Base-by-base conservation (phyloP, 1,140 invertebrate genomes). In the Holcopasites calliopsidis region DNA sequence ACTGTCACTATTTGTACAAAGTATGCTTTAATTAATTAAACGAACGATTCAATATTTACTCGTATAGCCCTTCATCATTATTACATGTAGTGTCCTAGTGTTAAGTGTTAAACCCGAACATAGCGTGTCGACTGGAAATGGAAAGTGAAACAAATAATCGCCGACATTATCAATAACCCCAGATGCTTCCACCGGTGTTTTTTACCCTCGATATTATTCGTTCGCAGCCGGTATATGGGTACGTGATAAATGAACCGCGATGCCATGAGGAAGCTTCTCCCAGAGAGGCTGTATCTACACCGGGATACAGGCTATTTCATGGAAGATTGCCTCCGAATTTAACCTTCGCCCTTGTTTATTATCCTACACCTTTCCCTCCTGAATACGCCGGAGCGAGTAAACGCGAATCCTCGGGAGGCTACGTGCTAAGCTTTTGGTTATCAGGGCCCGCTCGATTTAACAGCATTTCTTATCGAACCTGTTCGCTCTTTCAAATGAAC, bases 311-410 rank as follows among this genome's bases (percentile, higher is more conserved):
- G 77, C 78, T 76, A 84, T 84, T 84, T 82, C 83, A 70, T 66
- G 80, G 61, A 74, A 79, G 80, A 84, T 70, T 82, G 77, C 58
- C 44, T 54, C 33, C 60, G 73, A 81, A 79, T 84, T 74, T 74
- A 73, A 78, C 79, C 79, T 80, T 74, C 72, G 72, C 70, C 49
- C 68, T 65, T 79, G 79, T 81, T 83, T 83, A 83, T 75, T 75
- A 69, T 77, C 73, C 76, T 62, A 44, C 38, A 40, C 28, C n/a
- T 44, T 52, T 52, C 71, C 62, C 49, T 52, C 49, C 52, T 58
- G 33, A 44, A 60, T n/a, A 61, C 66, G 28, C 23, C 50, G 44
- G 50, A 40, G 31, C 58, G 28, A 70, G 75, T 76, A 71, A 80
- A 77, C 55, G 55, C 62, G 78, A 77, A 75, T 83, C 69, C 62